These are phyloP conservation scores for Danio jaintianensis DNA, from an alignment of 2,797 vertebrate species.

Conservation along the genomic window DNA sequence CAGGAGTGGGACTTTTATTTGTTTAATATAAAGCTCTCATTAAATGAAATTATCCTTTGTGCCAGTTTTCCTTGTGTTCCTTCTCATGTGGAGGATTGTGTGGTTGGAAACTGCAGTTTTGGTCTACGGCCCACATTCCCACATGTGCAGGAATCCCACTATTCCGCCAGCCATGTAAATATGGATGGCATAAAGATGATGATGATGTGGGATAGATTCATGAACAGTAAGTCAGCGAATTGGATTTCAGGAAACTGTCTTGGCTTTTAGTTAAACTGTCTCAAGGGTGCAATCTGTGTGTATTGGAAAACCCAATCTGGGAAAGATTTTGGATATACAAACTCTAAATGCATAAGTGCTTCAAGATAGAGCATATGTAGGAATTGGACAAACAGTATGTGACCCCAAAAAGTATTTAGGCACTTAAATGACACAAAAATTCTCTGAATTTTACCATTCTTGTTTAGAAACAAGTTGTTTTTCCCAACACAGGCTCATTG, in stretches of 20 bases:
- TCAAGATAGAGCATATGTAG: background rate
- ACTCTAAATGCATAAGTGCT: background rate
- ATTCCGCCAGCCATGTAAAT: conserved; percentile 32
- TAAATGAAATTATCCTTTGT: conserved; percentile 37
- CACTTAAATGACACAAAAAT: background rate
- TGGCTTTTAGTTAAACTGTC: conserved; percentile 15
- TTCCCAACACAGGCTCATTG: too few species aligned
- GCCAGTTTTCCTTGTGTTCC: conserved; percentile 41
- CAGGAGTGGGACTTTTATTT: conserved; percentile 13
- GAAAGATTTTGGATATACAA: background rate
- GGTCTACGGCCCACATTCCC: conserved; percentile 44
- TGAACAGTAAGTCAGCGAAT: conserved; percentile 21
- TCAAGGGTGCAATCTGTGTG: background rate
- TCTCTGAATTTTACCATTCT: too few species aligned
- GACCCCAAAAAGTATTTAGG: background rate
- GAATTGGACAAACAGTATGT: background rate
- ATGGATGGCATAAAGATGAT: conserved; percentile 8
- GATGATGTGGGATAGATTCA: conserved; percentile 5
- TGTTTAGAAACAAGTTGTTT: too few species aligned
- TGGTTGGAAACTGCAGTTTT: conserved; percentile 49
- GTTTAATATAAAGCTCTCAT: conserved; percentile 32
- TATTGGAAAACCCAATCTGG: background rate
- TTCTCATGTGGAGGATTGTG: conserved; percentile 25
- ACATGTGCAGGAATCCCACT: conserved; percentile 35
- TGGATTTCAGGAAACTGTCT: conserved; percentile 22